phyloP scores from a whole-genome alignment of 2,113 vertebrate species.

The Bos javanicus region DNA sequence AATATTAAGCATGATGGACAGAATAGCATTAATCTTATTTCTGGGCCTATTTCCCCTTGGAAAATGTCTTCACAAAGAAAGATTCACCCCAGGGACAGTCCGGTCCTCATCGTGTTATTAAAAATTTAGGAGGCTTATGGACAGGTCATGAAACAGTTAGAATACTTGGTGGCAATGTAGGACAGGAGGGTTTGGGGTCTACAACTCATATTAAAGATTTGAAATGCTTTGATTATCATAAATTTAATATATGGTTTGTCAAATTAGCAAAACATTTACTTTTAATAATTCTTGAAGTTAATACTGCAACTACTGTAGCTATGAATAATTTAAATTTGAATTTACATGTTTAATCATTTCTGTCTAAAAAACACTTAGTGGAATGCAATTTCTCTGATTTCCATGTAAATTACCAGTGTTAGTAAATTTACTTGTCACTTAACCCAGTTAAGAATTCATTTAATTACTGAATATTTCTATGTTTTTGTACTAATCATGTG shows the following conservation, averaged over 20 bases:
- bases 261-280: slow-evolving; percentile 61
- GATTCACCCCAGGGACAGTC: slow-evolving; percentile 3
- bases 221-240: slow-evolving; percentile 33
- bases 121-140: slow-evolving; percentile 47
- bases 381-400: slow-evolving; percentile 65
- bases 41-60: slow-evolving; percentile 18
- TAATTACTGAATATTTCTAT: slow-evolving; percentile 66
- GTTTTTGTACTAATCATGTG: slow-evolving; percentile 31
- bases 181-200: background rate
- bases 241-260: slow-evolving; percentile 32
- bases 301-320: slow-evolving; percentile 30
- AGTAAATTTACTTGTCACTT: slow-evolving; percentile 68
- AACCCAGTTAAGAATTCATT: slow-evolving; percentile 60
- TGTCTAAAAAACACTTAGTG: slow-evolving; percentile 34
- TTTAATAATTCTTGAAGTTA: slow-evolving; percentile 57
- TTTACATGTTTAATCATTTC: slow-evolving; percentile 71
- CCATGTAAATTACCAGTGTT: slow-evolving; percentile 66
- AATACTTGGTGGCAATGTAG: background rate
- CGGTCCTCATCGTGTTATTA: background rate
- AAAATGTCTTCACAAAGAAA: slow-evolving; percentile 47
- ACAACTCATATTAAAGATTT: slow-evolving; percentile 46
- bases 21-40: slow-evolving; percentile 41
- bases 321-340: slow-evolving; percentile 72
- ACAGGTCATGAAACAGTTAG: background rate
- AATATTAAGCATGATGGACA: slow-evolving; percentile 4